Evolutionary conservation across 2,888 invertebrate species (phyloP).

Genomic region (Globia sparganii): DNA sequence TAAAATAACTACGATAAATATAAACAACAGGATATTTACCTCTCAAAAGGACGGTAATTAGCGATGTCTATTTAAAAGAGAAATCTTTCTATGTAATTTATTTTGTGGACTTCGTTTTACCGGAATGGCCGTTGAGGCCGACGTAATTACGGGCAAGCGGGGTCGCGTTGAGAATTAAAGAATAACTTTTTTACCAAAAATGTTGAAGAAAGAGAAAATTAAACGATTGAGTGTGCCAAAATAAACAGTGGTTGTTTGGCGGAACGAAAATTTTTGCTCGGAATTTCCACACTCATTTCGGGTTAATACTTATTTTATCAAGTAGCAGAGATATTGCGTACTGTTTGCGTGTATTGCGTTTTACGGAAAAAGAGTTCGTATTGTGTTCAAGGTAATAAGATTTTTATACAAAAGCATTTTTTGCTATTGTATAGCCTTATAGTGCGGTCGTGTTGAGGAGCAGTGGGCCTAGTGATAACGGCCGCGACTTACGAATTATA

Average conservation of each 20-base stretch:
- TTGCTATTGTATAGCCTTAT: neutral
- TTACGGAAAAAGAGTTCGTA: neutral
- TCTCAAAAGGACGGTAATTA: slow-evolving; percentile 68
- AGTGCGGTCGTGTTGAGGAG: neutral
- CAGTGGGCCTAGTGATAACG: too few relatives aligned
- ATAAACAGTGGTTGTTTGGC: slow-evolving; percentile 59
- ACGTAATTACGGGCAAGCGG: slow-evolving; percentile 71
- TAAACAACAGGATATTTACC: slow-evolving; percentile 57
- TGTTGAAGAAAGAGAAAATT: slow-evolving; percentile 63
- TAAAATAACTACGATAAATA: slow-evolving; percentile 37
- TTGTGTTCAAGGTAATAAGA: neutral
- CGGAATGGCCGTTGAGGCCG: slow-evolving; percentile 67
- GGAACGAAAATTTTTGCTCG: slow-evolving; percentile 35
- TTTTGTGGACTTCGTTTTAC: slow-evolving; percentile 66
- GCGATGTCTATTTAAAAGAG: slow-evolving; percentile 66
- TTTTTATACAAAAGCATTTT: neutral
- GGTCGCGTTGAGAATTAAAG: slow-evolving; percentile 68
- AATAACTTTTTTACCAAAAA: slow-evolving; percentile 68
- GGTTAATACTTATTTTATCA: slow-evolving; percentile 58
- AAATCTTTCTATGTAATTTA: slow-evolving; percentile 72
- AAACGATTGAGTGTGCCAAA: slow-evolving; percentile 64
- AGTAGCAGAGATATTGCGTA: slow-evolving; percentile 46
- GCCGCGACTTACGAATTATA: too few relatives aligned
- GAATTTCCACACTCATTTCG: slow-evolving; percentile 46
- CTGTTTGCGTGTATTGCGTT: too few relatives aligned